Evolutionary conservation across 2,797 vertebrate genomes (phyloP), one percentile per base, ranked within the genome.

Genomic region (Euthynnus affinis): DNA sequence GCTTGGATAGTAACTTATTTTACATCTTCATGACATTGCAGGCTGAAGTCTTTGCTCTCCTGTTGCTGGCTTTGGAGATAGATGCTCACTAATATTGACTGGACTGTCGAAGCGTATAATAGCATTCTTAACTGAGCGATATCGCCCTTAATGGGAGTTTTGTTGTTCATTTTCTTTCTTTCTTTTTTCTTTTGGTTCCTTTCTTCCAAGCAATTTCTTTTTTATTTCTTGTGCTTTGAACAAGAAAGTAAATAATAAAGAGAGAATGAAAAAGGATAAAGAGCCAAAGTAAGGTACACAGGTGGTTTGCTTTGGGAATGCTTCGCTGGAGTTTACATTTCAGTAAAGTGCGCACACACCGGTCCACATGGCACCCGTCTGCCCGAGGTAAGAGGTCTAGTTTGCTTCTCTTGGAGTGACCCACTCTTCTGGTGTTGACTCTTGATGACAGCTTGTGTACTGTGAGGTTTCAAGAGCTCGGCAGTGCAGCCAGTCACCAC

Each of bases 31-130:
- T 89, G 84, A 79, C 76, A 55, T 66, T 72, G 77, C 55, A 57
- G 70, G 40, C 79, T 65, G 61, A 62, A 29, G 62, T 81, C 71
- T 76, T 44, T 29, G 61, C 60, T 79, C 22, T 70, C 13, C 32
- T 63, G 20, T 60, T 74, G 52, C 60, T 77, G 51, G 10, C 59
- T 75, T 75, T 80, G 78, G 18, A 80, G 80, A 84, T 58, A 42
- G 58, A 87, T 78, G 78, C 58, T 62, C 52, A 17, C 74, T 64
- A 20, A 71, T 83, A 89, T 87, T 18, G 86, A 86, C 80, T 46
- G 9, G 63, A 61, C 74, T 66, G 62, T 67, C 78, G 68, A 71
- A 76, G 87, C 76, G 40, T 84, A 76, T 87, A 87, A 87, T 84
- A 59, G 69, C 77, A 71, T 86, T 73, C 64, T 85, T 74, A 86